phyloP scores from a whole-genome alignment of 2,113 vertebrate species.

The Bufo bufo region DNA sequence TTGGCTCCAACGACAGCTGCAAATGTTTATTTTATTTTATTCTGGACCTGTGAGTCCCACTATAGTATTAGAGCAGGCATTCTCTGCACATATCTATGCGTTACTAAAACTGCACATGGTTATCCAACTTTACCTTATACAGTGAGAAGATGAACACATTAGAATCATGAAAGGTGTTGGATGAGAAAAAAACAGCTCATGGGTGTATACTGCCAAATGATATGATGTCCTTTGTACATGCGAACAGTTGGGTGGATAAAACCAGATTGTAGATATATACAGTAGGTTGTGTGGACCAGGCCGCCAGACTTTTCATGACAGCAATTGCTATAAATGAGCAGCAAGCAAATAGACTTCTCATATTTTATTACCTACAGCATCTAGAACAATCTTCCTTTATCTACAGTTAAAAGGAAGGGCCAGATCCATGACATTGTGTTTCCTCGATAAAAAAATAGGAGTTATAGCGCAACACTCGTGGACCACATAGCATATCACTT shows the following conservation, averaged over 20 bases:
- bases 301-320: background rate
- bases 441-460: conserved; percentile 43
- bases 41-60: no score
- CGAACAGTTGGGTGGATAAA: background rate
- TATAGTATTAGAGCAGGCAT: no score
- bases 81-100: no score
- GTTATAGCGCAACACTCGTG: conserved; percentile 33
- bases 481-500: conserved; percentile 53
- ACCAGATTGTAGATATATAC: background rate
- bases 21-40: no score
- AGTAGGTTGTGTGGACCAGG: background rate
- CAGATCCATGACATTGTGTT: conserved; percentile 39
- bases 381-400: conserved; percentile 15
- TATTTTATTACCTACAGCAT: background rate
- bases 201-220: background rate
- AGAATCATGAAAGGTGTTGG: background rate
- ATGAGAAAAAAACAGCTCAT: background rate
- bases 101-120: background rate
- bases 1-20: no score
- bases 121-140: background rate
- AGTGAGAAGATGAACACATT: background rate
- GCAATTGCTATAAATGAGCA: background rate
- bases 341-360: background rate
- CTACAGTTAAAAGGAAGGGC: conserved; percentile 16
- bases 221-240: background rate